Conservation (phyloP, 2,797 vertebrate genomes). For the Phataginus tricuspis region DNA sequence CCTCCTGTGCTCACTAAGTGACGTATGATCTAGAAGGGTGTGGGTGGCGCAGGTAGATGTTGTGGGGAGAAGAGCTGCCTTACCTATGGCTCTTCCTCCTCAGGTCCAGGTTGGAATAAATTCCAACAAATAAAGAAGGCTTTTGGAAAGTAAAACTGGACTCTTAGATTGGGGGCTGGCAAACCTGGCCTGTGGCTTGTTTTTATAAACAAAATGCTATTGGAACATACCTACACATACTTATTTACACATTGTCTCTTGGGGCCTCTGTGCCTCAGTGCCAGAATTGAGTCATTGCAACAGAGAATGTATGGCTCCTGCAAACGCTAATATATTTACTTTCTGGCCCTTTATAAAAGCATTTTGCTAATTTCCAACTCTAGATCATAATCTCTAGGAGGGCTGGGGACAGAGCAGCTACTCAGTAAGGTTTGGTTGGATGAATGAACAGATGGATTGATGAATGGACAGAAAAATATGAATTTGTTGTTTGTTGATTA, state of each 20-base stretch:
- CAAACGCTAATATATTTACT: not conserved
- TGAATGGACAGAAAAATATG: not conserved
- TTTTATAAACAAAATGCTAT: conserved; percentile 39
- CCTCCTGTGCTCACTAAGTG: not conserved
- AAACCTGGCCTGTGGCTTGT: not conserved
- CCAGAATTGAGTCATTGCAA: not conserved
- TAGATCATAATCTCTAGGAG: not conserved
- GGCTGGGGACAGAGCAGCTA: not conserved
- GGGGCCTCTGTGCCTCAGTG: not conserved
- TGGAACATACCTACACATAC: not conserved
- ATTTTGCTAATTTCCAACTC: not conserved
- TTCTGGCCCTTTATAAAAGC: not conserved
- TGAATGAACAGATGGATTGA: not conserved
- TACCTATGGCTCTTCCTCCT: not conserved
- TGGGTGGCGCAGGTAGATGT: not conserved
- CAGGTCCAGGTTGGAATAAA: not conserved
- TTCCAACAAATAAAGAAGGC: not conserved
- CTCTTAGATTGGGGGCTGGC: not conserved
- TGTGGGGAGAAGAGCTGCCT: not conserved
- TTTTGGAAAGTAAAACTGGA: not conserved
- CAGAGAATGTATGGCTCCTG: not conserved
- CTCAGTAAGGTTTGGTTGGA: not conserved
- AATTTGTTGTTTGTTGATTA: not conserved
- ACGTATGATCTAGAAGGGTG: not conserved
- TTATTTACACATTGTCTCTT: not conserved